These are phyloP conservation scores for Saxidomus purpurata DNA, from an alignment of 1,140 invertebrate genomes.

Conservation along the genomic window DNA sequence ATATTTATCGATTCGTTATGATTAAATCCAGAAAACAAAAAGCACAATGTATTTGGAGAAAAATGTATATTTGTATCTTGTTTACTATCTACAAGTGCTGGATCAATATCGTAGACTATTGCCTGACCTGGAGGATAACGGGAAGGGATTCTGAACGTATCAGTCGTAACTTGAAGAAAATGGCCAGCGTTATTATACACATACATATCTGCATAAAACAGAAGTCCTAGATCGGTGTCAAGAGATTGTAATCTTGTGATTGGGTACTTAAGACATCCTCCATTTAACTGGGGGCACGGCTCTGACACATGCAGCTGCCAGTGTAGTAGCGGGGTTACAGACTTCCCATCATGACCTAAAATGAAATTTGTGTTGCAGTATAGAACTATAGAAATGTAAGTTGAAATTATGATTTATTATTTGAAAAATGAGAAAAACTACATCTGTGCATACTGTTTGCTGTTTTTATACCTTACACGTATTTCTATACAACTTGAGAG, in stretches of 20 bases:
- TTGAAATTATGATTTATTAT: too few species aligned
- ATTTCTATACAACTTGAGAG: too few species aligned
- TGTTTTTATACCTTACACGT: too few species aligned
- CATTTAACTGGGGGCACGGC: background rate
- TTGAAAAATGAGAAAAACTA: too few species aligned
- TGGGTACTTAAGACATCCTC: constrained; percentile 53
- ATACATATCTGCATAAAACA: constrained; percentile 19
- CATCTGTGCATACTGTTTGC: too few species aligned
- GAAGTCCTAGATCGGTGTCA: constrained; percentile 24
- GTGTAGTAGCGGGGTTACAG: constrained; percentile 34
- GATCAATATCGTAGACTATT: constrained; percentile 25
- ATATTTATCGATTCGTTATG: constrained; percentile 26
- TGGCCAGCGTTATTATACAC: constrained; percentile 62
- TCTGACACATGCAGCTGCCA: background rate
- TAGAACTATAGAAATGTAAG: too few species aligned
- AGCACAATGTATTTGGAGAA: constrained; percentile 4
- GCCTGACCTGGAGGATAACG: constrained; percentile 39
- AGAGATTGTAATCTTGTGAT: constrained; percentile 16
- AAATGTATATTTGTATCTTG: constrained; percentile 22
- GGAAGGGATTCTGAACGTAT: constrained; percentile 65
- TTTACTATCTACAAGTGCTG: background rate
- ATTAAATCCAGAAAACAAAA: background rate
- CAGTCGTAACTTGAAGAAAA: background rate
- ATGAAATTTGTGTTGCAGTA: background rate
- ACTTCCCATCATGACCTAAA: constrained; percentile 1